A percentile compares a stretch with the other conserved stretches of the same genome.
These are phyloP conservation scores for Limnodromus scolopaceus DNA, from an alignment of 2,797 vertebrate species.

Conservation along the genomic window DNA sequence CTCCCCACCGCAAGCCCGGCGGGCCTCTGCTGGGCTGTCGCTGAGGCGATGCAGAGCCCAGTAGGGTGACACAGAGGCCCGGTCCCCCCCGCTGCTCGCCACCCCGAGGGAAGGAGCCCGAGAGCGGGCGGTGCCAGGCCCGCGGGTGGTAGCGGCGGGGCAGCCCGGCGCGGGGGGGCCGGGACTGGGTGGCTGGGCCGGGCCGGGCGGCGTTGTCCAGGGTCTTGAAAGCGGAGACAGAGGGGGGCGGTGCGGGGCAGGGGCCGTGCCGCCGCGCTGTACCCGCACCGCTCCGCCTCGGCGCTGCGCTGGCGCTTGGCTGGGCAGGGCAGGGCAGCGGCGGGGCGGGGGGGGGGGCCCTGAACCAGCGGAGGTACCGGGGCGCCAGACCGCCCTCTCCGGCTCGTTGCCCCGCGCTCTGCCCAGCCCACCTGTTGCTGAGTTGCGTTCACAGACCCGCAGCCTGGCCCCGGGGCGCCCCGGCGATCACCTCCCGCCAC, in stretches of 20 bases:
- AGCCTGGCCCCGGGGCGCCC: neutral
- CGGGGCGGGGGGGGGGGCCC: accelerated
- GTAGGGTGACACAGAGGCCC: neutral
- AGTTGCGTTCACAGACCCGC: neutral
- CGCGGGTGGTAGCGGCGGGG: neutral
- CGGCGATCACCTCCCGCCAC: neutral
- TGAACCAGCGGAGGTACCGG: too few relatives aligned
- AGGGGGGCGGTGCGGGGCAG: neutral
- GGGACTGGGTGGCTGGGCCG: neutral
- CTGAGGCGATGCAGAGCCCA: neutral
- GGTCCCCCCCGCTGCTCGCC: neutral
- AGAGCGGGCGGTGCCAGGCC: too few relatives aligned
- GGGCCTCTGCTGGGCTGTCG: neutral
- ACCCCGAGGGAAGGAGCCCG: neutral
- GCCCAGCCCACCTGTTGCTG: neutral
- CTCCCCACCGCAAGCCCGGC: neutral
- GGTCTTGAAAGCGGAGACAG: neutral
- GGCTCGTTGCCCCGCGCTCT: neutral
- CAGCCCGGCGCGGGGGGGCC: neutral
- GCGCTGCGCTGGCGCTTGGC: neutral
- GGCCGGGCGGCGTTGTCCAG: neutral
- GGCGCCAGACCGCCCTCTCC: neutral
- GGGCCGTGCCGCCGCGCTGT: too few relatives aligned
- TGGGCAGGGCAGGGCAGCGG: neutral
- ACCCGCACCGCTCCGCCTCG: neutral